A percentile compares a stretch with the other conserved stretches of the same genome.
Conservation (phyloP, 2,113 vertebrate species). For the Hiodon alosoides region DNA sequence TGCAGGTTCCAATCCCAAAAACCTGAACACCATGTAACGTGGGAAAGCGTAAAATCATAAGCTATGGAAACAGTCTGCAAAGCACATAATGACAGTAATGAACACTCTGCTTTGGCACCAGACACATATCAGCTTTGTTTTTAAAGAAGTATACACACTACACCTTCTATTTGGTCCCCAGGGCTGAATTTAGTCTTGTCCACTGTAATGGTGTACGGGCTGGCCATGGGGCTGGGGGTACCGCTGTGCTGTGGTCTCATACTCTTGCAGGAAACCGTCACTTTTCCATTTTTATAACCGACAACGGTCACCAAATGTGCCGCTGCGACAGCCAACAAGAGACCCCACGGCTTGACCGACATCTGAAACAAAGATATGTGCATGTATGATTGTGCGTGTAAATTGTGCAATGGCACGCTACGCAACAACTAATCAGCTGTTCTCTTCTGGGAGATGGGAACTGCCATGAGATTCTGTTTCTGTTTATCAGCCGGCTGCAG, state of each 20-base stretch:
- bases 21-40: too few species aligned
- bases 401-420: neutral
- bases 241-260: slow-evolving; percentile 68
- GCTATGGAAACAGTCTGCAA: too few species aligned
- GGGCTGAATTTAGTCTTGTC: slow-evolving; percentile 61
- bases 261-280: slow-evolving; percentile 56
- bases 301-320: slow-evolving; percentile 30
- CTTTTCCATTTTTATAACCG: slow-evolving; percentile 60
- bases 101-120: too few species aligned
- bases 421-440: too few species aligned
- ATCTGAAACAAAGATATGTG: slow-evolving; percentile 46
- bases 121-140: too few species aligned
- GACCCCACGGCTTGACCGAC: slow-evolving; percentile 31
- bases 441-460: too few species aligned
- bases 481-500: too few species aligned
- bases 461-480: too few species aligned
- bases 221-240: slow-evolving; percentile 30
- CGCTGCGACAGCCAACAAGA: slow-evolving; percentile 21
- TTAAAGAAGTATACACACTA: neutral
- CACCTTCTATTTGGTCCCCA: slow-evolving; percentile 70
- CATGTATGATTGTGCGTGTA: neutral
- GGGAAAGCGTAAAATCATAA: too few species aligned
- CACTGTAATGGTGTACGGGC: slow-evolving; percentile 57
- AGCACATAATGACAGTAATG: too few species aligned
- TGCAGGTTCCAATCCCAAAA: too few species aligned